Percentiles rank a stretch among this genome's conserved stretches.
phyloP scores from a whole-genome alignment of 2,113 vertebrate species.

The Hypanus sabinus region DNA sequence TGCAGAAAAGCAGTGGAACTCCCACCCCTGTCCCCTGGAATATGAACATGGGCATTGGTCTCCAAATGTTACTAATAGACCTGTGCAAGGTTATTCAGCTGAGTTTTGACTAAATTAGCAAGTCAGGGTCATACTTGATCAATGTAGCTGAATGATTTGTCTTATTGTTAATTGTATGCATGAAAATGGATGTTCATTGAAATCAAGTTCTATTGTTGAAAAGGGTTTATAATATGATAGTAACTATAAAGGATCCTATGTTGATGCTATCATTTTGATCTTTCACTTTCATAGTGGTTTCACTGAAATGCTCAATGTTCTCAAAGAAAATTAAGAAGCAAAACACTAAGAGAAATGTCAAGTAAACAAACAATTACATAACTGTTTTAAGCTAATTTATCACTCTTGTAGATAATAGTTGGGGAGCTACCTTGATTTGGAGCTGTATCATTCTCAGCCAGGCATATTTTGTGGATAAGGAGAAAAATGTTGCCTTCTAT shows the following conservation, averaged over 20 bases:
- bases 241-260: not conserved
- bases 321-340: not conserved
- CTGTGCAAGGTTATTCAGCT: not conserved
- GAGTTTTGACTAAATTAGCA: not conserved
- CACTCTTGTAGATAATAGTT: not conserved
- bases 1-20: not conserved
- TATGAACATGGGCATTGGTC: not conserved
- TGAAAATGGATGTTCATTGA: not conserved
- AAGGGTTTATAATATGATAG: not conserved
- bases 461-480: not conserved
- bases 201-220: not conserved
- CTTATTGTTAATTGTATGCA: not conserved
- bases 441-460: not conserved
- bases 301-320: not conserved
- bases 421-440: not conserved
- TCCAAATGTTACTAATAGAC: not conserved
- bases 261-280: not conserved
- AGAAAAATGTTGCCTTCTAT: not conserved
- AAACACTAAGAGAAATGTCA: not conserved
- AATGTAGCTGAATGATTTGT: not conserved
- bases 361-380: constrained; percentile 2
- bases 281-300: not conserved
- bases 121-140: not conserved
- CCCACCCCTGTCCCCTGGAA: not conserved
- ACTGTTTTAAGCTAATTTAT: not conserved